Percentiles rank a stretch among this genome's conserved stretches.
Conservation (phyloP, 2,888 invertebrate genomes). For the Mythimna albipuncta region DNA sequence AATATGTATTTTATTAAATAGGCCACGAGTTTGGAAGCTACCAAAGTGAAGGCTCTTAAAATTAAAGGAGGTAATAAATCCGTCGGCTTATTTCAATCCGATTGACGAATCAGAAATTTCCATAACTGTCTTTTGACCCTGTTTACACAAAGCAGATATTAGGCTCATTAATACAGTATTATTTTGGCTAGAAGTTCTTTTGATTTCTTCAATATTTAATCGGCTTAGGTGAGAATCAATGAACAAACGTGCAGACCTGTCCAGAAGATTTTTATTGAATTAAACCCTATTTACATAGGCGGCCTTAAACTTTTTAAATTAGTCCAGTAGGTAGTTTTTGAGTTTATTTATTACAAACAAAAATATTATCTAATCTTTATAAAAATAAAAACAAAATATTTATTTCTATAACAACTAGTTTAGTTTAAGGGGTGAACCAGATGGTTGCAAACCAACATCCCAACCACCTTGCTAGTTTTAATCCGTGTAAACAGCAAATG, state of each 20-base stretch:
- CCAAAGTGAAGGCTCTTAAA: slow-evolving; percentile 5
- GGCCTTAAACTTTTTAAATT: too few relatives aligned
- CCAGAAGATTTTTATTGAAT: not conserved
- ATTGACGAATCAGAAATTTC: slow-evolving; percentile 11
- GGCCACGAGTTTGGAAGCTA: not conserved
- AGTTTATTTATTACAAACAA: too few relatives aligned
- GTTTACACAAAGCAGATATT: slow-evolving; percentile 13
- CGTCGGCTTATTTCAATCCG: slow-evolving; percentile 7
- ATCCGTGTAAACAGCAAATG: too few relatives aligned
- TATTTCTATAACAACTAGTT: too few relatives aligned
- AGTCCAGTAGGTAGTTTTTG: too few relatives aligned
- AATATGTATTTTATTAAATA: slow-evolving; percentile 36
- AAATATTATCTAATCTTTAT: too few relatives aligned
- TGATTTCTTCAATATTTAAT: not conserved
- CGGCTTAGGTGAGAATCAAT: not conserved
- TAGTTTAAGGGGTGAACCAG: too few relatives aligned
- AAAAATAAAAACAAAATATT: too few relatives aligned
- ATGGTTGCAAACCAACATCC: too few relatives aligned
- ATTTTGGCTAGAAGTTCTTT: not conserved
- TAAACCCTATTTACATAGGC: too few relatives aligned
- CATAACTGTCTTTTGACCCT: slow-evolving; percentile 12
- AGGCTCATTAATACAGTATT: slow-evolving; percentile 1
- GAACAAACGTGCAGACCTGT: not conserved
- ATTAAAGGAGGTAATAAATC: slow-evolving; percentile 22
- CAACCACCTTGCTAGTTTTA: too few relatives aligned